Conservation (phyloP, 2,797 vertebrate species). For the Myoxocephalus aenaeus region DNA sequence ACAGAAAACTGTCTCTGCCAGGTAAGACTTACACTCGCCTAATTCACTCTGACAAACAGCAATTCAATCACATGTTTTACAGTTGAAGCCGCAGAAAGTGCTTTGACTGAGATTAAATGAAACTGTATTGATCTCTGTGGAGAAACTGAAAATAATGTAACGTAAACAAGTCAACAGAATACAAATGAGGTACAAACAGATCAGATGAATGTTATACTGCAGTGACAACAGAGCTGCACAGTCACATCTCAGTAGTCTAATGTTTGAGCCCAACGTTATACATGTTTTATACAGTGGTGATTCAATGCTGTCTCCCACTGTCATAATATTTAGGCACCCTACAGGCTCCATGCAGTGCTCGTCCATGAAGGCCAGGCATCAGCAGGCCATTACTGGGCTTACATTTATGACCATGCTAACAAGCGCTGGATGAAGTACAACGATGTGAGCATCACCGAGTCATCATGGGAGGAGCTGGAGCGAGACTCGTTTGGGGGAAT, state of each 20-base stretch:
- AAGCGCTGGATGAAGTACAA: constrained; percentile 96
- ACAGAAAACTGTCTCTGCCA: constrained; percentile 91
- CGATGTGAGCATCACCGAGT: constrained; percentile 92
- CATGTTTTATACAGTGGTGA: neutral
- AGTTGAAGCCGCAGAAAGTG: constrained; percentile 6
- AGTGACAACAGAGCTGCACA: neutral
- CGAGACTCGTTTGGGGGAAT: constrained; percentile 95
- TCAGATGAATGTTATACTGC: neutral
- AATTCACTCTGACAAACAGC: constrained; percentile 40
- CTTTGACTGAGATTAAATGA: neutral
- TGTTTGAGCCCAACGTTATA: neutral
- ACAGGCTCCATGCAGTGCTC: constrained; percentile 93
- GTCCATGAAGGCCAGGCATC: constrained; percentile 98
- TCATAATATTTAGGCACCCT: constrained; percentile 86
- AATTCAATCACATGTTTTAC: constrained; percentile 20
- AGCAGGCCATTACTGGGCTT: constrained; percentile 98
- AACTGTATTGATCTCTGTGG: constrained; percentile 5
- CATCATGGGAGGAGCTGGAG: constrained; percentile 95
- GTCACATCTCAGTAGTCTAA: neutral
- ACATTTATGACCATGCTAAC: constrained; percentile 88
- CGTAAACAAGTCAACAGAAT: neutral
- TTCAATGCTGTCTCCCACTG: neutral
- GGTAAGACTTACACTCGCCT: constrained; percentile 78
- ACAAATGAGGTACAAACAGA: neutral
- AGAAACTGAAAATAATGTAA: neutral